Base-by-base conservation (phyloP, 2,888 invertebrate species). In the Hypsopygia costalis region DNA sequence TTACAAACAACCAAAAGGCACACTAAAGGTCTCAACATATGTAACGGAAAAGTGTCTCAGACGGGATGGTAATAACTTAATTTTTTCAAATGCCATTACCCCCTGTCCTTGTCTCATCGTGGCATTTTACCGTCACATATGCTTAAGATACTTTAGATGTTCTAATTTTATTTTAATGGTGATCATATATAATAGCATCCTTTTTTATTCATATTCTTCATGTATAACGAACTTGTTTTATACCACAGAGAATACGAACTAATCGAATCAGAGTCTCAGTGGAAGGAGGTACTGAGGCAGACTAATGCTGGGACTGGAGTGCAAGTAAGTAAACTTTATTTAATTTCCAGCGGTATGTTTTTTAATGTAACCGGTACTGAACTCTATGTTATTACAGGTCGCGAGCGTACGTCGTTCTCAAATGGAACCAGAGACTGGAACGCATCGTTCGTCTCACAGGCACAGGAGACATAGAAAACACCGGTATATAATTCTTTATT, bases 201-300 rank as follows among this genome's bases (percentile, higher is more conserved):
- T n/a, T n/a, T n/a, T n/a, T n/a, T n/a, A n/a, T n/a, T n/a, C n/a
- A n/a, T n/a, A n/a, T n/a, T n/a, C n/a, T n/a, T n/a, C n/a, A 22
- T 6, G 8, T 35, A 25, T 4, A 28, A 31, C n/a, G 5, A 2
- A 11, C 10, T 16, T 35, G 6, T 11, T 3, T 28, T 20, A 28
- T 36, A n/a, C 71, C 77, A 34, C 74, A 89, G 89, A 79, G 89
- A 89, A 74, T 89, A 89, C 52, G 96, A 96, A 77, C 89, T 97
- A 60, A 93, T 97, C 34, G 96, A 97, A 70, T 96, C 96, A 5
- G 95, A 95, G 58, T 92, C 93, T 38, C 97, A 97, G 75, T 97
- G 97, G 97, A 93, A 94, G 56, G 96, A 97, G 82, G 95, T 95
- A 32, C 93, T 96, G 72, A 92, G 93, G 60, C 93, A 94, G 59